phyloP scores from a whole-genome alignment of 2,797 vertebrate genomes.

The Hyperoplus immaculatus region DNA sequence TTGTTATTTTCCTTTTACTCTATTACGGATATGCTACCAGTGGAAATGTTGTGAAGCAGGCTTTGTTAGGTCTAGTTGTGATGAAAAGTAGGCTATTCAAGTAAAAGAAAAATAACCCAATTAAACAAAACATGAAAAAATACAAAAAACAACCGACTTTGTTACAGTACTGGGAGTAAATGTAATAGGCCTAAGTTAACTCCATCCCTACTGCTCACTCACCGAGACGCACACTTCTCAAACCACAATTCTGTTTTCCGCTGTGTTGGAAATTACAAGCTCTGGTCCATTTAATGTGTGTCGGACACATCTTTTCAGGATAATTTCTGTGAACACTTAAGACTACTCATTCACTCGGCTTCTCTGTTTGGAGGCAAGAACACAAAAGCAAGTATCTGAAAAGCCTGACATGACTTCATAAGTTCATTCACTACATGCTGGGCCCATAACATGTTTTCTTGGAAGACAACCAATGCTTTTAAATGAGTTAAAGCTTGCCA shows the following conservation, averaged over 20 bases:
- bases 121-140: too few relatives aligned
- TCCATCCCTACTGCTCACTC: not conserved
- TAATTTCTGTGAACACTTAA: not conserved
- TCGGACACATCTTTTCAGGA: constrained; percentile 2
- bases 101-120: too few relatives aligned
- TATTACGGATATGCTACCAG: not conserved
- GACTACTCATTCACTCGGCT: not conserved
- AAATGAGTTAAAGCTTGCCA: constrained; percentile 13
- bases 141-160: too few relatives aligned
- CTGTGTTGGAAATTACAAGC: constrained; percentile 8
- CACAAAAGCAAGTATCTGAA: not conserved
- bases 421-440: too few relatives aligned
- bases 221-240: not conserved
- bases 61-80: too few relatives aligned
- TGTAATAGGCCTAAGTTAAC: too few relatives aligned
- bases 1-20: not conserved
- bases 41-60: too few relatives aligned
- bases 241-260: not conserved
- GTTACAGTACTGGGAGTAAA: too few relatives aligned
- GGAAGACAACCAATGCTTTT: not conserved
- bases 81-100: too few relatives aligned
- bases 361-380: not conserved
- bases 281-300: not conserved
- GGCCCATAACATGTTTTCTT: too few relatives aligned
- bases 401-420: too few relatives aligned